Evolutionary conservation across 2,113 vertebrate genomes (phyloP), one percentile per base, ranked within the genome.

Genomic region (Oxygymnocypris stewartii): DNA sequence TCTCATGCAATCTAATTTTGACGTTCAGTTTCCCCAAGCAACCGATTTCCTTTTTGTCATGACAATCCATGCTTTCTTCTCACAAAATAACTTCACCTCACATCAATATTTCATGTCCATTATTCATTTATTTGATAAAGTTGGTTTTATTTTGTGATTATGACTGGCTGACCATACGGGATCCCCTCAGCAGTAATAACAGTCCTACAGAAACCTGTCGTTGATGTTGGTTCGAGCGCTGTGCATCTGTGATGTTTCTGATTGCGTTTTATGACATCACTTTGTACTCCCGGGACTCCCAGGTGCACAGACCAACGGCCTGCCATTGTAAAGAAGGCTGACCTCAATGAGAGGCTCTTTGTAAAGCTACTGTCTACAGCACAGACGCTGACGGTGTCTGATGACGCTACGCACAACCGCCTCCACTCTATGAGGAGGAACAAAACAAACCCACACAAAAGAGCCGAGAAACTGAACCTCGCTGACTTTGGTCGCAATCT

Each of bases 401-500:
- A 89, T 91, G 89, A 86, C 91, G n/a, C 40, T 67, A 35, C 80
- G 67, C 82, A 73, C 81, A 89, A 90, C 88, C 78, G 88, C 77
- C 85, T 73, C 59, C 57, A n/a, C 74, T 85, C 84, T 35, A n/a
- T 57, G 84, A 88, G 47, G 18, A 54, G 67, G 86, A 79, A 44
- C 67, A 67, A 61, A 82, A 86, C 37, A 35, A 80, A 28, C 75
- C 80, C n/a, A 84, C 57, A 91, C 84, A 90, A 90, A 88, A 85
- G 92, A 90, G 88, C 89, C 82, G 91, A 90, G 85, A 92, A 93
- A 94, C 92, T 90, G 84, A 93, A 94, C 93, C 93, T 91, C 91
- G 84, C 89, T 88, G 71, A n/a, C 86, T 88, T 61, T n/a, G 57
- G 8, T 23, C 57, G 20, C 57, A 61, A 61, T 23, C 23, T 91